A percentile compares a stretch with the other conserved stretches of the same genome.
Evolutionary conservation across 2,113 vertebrate genomes (phyloP).

Genomic region (Zosterops hypoxanthus): DNA sequence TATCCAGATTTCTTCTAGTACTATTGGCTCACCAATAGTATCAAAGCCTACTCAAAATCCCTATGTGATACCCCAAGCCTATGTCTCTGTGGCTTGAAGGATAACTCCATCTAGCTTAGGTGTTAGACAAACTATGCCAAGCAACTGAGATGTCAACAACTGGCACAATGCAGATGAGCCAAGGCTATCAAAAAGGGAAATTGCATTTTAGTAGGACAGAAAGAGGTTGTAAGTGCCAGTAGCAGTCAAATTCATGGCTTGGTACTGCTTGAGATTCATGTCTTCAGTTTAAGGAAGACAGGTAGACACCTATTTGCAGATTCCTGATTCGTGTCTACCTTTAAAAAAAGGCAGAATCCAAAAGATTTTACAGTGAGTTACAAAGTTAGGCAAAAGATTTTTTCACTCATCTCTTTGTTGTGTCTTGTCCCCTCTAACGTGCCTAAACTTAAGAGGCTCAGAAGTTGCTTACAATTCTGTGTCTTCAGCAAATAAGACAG

Average conservation of each 20-base stretch:
- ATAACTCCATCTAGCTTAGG: neutral
- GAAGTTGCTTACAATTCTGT: neutral
- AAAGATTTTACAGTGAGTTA: neutral
- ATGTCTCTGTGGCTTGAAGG: neutral
- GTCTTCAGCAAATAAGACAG: neutral
- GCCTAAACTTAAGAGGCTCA: neutral
- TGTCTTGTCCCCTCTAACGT: neutral
- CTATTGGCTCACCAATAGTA: neutral
- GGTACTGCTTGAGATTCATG: neutral
- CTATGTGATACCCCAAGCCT: neutral
- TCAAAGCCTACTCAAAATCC: neutral
- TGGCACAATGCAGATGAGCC: neutral
- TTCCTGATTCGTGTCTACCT: neutral
- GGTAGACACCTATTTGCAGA: neutral
- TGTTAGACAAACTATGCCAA: neutral
- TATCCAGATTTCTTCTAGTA: neutral
- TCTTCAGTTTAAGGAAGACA: neutral
- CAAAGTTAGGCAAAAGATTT: neutral
- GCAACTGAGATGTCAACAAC: neutral
- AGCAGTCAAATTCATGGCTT: neutral
- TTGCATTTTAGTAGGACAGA: neutral
- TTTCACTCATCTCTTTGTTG: neutral
- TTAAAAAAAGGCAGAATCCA: neutral
- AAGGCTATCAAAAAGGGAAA: neutral
- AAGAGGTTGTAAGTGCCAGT: neutral